Percentiles rank a stretch among this genome's conserved stretches.
These are phyloP conservation scores for Bombus polaris DNA, from an alignment of 1,140 invertebrate species.

Conservation along the genomic window DNA sequence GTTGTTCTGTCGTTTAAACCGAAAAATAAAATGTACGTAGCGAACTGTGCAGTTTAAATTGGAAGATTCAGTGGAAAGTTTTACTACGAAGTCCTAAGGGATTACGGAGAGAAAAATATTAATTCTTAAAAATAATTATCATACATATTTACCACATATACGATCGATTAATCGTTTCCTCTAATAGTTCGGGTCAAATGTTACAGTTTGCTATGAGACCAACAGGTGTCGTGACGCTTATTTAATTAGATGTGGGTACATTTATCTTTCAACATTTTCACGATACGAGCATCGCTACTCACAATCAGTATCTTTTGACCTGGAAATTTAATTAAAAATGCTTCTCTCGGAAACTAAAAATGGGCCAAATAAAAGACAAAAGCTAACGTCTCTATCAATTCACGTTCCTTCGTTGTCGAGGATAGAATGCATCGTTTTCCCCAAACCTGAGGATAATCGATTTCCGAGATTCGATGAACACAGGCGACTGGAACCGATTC, in stretches of 20 bases:
- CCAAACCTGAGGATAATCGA: not conserved
- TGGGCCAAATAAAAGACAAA: not conserved
- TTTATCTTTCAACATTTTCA: not conserved
- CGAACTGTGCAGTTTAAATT: no score
- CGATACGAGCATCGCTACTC: not conserved
- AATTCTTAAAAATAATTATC: not conserved
- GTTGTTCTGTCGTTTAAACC: not conserved
- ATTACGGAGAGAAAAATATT: not conserved
- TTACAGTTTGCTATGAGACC: not conserved
- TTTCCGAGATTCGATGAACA: not conserved
- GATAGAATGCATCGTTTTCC: not conserved
- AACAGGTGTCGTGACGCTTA: no score
- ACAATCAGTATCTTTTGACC: not conserved
- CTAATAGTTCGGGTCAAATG: not conserved
- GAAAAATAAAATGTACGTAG: not conserved
- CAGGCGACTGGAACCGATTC: not conserved
- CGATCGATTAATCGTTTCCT: not conserved
- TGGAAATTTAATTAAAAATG: not conserved
- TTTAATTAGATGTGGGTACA: no score
- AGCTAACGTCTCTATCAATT: not conserved
- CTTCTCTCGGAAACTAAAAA: not conserved
- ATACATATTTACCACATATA: not conserved
- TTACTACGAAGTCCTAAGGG: fast-evolving
- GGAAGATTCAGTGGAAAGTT: no score
- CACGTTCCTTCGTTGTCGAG: not conserved